Percentiles rank a stretch among this genome's conserved stretches.
phyloP scores from a whole-genome alignment of 2,113 vertebrate species.

The Erpornis zantholeuca region DNA sequence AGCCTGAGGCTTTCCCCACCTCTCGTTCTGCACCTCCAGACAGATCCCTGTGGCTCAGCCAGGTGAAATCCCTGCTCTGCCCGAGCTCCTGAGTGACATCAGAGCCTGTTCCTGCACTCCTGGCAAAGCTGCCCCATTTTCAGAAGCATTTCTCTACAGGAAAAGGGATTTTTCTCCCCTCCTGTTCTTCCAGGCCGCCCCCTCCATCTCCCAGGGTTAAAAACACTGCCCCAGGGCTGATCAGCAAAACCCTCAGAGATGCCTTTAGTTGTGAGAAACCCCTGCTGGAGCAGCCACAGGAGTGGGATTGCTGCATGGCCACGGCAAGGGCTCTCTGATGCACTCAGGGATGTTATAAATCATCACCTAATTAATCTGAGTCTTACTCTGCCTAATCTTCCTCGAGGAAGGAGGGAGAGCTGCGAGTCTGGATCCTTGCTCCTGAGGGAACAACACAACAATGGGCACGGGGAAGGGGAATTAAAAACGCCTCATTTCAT shows the following conservation, averaged over 20 bases:
- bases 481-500: background rate
- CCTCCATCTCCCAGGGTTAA: background rate
- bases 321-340: background rate
- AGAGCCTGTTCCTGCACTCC: background rate
- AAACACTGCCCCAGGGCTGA: rapidly evolving
- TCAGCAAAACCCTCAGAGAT: background rate
- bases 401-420: background rate
- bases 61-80: background rate
- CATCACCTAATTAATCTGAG: background rate
- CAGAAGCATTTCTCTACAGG: background rate
- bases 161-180: background rate
- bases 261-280: background rate
- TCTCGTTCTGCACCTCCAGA: background rate
- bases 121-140: background rate
- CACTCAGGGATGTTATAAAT: background rate
- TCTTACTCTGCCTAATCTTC: background rate
- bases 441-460: background rate
- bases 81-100: background rate
- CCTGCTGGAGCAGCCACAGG: background rate
- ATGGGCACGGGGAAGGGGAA: background rate
- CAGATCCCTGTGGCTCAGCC: background rate
- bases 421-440: background rate
- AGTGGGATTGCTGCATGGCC: background rate
- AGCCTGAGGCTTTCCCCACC: background rate
- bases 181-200: background rate